phyloP scores from a whole-genome alignment of 2,113 vertebrate species.

The Sylvilagus bachmani region DNA sequence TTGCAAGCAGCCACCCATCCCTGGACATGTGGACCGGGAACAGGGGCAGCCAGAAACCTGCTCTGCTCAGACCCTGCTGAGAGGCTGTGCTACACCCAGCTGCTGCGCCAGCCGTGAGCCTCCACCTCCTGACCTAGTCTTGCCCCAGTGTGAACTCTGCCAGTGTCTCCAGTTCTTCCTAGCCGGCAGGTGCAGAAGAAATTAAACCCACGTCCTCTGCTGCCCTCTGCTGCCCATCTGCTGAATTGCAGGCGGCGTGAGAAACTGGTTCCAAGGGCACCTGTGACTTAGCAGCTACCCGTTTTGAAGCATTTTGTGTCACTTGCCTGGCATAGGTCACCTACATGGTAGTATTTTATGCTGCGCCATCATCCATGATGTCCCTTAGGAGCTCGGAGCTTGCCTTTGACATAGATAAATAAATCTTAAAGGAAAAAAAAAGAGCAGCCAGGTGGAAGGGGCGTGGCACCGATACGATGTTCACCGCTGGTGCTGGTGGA shows the following conservation, averaged over 20 bases:
- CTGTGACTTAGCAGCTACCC: not conserved
- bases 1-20: not conserved
- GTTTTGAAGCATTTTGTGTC: not conserved
- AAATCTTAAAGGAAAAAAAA: too few relatives aligned
- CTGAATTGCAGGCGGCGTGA: not conserved
- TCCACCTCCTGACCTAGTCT: not conserved
- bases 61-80: not conserved
- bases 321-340: not conserved
- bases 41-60: accelerated
- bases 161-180: too few relatives aligned
- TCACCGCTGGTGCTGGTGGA: not conserved
- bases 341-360: too few relatives aligned
- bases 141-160: too few relatives aligned
- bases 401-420: too few relatives aligned
- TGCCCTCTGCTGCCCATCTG: slow-evolving; percentile 60
- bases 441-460: not conserved
- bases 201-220: slow-evolving; percentile 54
- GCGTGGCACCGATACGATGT: too few relatives aligned
- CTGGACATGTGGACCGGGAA: accelerated
- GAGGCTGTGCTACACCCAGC: too few relatives aligned
- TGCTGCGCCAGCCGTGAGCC: not conserved
- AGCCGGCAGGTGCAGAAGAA: accelerated
- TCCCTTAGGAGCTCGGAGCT: not conserved
- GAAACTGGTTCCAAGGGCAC: too few relatives aligned
- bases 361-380: too few relatives aligned